Conservation (phyloP, 2,113 vertebrate species). For the Melanostigma gelatinosum region DNA sequence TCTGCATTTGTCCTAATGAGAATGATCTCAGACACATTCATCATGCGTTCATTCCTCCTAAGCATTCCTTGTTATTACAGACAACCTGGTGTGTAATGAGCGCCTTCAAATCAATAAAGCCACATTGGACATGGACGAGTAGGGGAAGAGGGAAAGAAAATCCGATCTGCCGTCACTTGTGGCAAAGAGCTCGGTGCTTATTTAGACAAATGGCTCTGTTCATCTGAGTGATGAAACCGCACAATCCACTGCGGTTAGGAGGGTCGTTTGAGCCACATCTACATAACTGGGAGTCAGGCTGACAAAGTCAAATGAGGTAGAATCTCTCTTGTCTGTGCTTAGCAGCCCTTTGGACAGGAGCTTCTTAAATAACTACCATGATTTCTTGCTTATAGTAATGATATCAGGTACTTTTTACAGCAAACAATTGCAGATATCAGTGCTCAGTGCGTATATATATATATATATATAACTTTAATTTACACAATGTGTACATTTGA, state of each 20-base stretch:
- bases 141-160: constrained; percentile 27
- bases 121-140: constrained; percentile 57
- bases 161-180: constrained; percentile 50
- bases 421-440: constrained; percentile 2
- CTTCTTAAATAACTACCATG: constrained; percentile 5
- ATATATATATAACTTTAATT: not conserved
- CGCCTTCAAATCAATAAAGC: constrained; percentile 69
- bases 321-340: constrained; percentile 45
- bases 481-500: not conserved
- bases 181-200: constrained; percentile 57
- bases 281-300: constrained; percentile 63
- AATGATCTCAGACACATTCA: constrained; percentile 65
- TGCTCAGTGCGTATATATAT: not conserved
- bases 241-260: constrained; percentile 67
- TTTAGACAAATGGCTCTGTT: constrained; percentile 75
- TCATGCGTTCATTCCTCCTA: constrained; percentile 32
- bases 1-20: constrained; percentile 44
- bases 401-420: not conserved
- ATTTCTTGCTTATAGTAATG: not conserved
- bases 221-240: constrained; percentile 76
- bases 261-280: constrained; percentile 63
- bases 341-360: constrained; percentile 31
- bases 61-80: constrained; percentile 58
- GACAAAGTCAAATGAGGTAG: constrained; percentile 35
- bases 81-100: constrained; percentile 66